phyloP scores from a whole-genome alignment of 2,888 invertebrate genomes.

The Pollenia angustigena region DNA sequence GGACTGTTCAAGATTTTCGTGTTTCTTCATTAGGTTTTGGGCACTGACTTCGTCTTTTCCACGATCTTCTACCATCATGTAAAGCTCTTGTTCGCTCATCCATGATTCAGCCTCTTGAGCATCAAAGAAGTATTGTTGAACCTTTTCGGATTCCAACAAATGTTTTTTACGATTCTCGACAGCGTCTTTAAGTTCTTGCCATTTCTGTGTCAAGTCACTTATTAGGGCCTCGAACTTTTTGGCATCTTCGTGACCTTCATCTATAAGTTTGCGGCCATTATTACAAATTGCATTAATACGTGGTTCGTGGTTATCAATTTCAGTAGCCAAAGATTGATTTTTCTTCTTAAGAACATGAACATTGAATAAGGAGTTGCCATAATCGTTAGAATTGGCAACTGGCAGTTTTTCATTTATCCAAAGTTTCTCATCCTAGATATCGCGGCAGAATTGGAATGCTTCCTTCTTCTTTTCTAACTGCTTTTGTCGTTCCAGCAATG shows the following conservation, averaged over 20 bases:
- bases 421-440: conserved; percentile 98
- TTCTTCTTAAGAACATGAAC: conserved; percentile 99
- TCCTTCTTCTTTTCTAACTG: conserved; percentile 99
- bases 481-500: conserved; percentile 93
- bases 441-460: conserved; percentile 98
- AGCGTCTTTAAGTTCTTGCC: conserved; percentile 98
- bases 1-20: conserved; percentile 96
- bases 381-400: conserved; percentile 94
- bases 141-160: conserved; percentile 94
- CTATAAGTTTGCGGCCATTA: conserved; percentile 97
- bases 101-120: conserved; percentile 99
- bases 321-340: conserved; percentile 97
- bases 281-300: conserved; percentile 96
- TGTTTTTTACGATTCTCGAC: conserved; percentile 95
- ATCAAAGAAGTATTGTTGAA: conserved; percentile 99
- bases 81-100: conserved; percentile 99
- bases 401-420: conserved; percentile 99
- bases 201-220: conserved; percentile 94
- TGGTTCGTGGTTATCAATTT: conserved; percentile 99
- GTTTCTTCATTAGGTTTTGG: conserved; percentile 99
- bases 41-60: conserved; percentile 99
- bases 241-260: conserved; percentile 97
- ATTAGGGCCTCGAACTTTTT: conserved; percentile 95
- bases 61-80: conserved; percentile 99
- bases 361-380: conserved; percentile 98